phyloP scores from a whole-genome alignment of 2,113 vertebrate species.

The Beaufortia kweichowensis region DNA sequence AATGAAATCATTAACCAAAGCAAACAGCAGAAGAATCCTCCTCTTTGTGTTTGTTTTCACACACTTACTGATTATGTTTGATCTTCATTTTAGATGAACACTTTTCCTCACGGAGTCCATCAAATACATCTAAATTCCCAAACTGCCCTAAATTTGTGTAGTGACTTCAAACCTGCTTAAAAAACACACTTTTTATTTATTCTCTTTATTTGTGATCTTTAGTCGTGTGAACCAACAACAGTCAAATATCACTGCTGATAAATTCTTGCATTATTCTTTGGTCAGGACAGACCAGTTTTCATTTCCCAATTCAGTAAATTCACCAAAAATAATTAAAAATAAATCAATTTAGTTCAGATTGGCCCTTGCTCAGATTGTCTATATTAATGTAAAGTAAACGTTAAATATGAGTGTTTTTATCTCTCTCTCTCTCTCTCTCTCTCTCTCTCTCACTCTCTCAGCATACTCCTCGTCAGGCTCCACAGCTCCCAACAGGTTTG shows the following conservation, averaged over 20 bases:
- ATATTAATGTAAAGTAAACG: too few relatives aligned
- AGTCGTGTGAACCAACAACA: neutral
- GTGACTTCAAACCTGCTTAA: slow-evolving; percentile 23
- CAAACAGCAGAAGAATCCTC: neutral
- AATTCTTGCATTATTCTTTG: neutral
- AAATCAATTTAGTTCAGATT: neutral
- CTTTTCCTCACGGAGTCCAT: slow-evolving; percentile 54
- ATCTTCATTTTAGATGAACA: neutral
- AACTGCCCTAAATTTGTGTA: slow-evolving; percentile 63
- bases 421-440: slow-evolving; percentile 22
- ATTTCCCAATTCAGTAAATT: too few relatives aligned
- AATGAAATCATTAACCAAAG: neutral
- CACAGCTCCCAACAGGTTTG: slow-evolving; percentile 98
- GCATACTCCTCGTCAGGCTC: slow-evolving; percentile 96
- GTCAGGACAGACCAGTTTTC: neutral
- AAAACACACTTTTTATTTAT: neutral
- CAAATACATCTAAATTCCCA: slow-evolving; percentile 22
- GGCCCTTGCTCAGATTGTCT: neutral
- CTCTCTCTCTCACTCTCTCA: slow-evolving; percentile 57
- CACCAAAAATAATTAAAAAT: too few relatives aligned
- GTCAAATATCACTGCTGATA: neutral
- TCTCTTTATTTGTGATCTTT: neutral
- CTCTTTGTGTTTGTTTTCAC: neutral
- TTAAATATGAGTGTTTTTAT: neutral
- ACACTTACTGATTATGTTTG: neutral